Evolutionary conservation across 1,140 invertebrate species (phyloP).

Genomic region (Leguminivora glycinivorella): DNA sequence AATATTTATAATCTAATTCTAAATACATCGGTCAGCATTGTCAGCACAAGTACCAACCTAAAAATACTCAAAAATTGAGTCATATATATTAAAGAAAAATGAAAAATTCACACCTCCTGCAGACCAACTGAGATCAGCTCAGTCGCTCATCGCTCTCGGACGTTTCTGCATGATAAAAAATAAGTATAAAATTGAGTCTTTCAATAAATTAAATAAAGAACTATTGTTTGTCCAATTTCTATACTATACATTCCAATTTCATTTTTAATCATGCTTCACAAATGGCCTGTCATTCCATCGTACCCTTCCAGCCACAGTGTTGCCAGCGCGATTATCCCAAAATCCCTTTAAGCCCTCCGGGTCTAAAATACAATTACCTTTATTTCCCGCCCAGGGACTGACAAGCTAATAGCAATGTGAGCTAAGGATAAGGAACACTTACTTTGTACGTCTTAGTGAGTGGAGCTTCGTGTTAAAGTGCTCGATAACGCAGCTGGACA

Average conservation of each 20-base stretch:
- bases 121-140: no score
- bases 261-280: slow-evolving; percentile 7
- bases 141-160: no score
- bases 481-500: background rate
- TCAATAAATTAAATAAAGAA: no score
- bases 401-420: slow-evolving; percentile 16
- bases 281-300: slow-evolving; percentile 10
- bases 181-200: no score
- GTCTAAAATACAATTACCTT: slow-evolving; percentile 16
- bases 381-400: slow-evolving; percentile 7
- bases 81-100: no score
- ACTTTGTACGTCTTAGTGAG: background rate
- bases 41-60: no score
- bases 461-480: slow-evolving; percentile 13
- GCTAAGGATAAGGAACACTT: background rate
- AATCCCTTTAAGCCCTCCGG: slow-evolving; percentile 5
- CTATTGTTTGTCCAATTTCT: background rate
- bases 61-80: no score
- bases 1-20: no score
- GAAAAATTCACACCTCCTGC: no score
- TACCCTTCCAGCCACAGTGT: background rate
- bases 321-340: slow-evolving; percentile 10
- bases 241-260: background rate
- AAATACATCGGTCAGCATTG: no score
- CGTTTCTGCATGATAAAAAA: no score